Evolutionary conservation across 2,113 vertebrate genomes (phyloP), one percentile per base, ranked within the genome.

Genomic region (Neolamprologus fasciatus): DNA sequence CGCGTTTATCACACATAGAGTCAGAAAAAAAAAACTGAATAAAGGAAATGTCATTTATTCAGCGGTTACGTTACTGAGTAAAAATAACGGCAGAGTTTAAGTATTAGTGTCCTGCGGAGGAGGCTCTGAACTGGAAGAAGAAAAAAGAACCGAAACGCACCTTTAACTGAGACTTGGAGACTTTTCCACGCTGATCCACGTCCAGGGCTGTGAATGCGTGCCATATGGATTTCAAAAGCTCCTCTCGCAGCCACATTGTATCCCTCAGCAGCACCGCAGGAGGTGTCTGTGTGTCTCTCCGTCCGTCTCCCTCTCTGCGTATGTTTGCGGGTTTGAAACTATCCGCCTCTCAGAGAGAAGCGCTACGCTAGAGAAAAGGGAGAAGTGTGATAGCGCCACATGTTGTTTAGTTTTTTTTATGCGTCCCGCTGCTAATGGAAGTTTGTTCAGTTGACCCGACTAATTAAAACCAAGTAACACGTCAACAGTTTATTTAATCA

Each of bases 101-200:
- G 26, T n/a, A 33, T 78, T 78, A 21, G 14, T 16, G 47, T 80
- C 47, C 76, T 9, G 19, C 19, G 21, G 45, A 45, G 26, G 42
- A 28, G 45, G 11, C 11, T 31, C 17, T 31, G 45, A 31, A n/a
- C 26, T 78, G 26, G 17, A n/a, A 12, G 16, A 5, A 6, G 8
- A 35, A 19, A 17, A 51, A 17, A 63, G 3, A 45, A 79, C 3
- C 9, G 19, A 83, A 82, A 86, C 96, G 89, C 91, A 97, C 98
- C 98, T 99, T 99, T 4, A 99, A 94, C 93, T 99, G 98, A 3
- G 98, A 99, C 88, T 99, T 99, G 88, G 98, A 98, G 3, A 99
- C 98, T 94, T 99, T 99, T 17, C 98, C 98, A 87, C 97, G 97
- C 71, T 95, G 97, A 88, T 99, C 98, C 87, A 98, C 90, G 91